A percentile compares a stretch with the other conserved stretches of the same genome.
Evolutionary conservation across 2,113 vertebrate genomes (phyloP).

Genomic region (Thunnus maccoyii): DNA sequence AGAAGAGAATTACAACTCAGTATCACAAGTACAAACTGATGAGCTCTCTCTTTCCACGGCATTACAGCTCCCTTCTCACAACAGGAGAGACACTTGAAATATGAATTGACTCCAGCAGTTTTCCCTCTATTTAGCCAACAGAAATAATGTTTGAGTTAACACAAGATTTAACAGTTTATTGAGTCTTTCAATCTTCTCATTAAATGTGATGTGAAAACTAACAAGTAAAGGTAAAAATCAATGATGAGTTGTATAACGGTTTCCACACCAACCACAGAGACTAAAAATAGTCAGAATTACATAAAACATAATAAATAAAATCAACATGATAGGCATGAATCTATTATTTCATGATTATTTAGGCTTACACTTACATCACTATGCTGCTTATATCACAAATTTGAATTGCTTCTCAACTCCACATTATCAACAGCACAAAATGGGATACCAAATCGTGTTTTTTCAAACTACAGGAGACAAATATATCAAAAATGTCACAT

Average conservation of each 20-base stretch:
- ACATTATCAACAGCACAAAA: constrained; percentile 9
- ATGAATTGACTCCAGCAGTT: constrained; percentile 54
- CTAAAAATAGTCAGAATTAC: background rate
- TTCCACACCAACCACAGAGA: constrained; percentile 8
- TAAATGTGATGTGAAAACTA: constrained; percentile 42
- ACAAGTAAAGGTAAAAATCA: constrained; percentile 41
- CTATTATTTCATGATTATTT: too few species aligned
- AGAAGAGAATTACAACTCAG: constrained; percentile 70
- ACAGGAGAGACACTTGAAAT: constrained; percentile 72
- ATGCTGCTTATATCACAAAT: background rate
- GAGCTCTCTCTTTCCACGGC: constrained; percentile 54
- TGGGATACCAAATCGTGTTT: background rate
- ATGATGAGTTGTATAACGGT: background rate
- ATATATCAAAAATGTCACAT: constrained; percentile 3
- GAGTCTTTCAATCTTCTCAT: constrained; percentile 58
- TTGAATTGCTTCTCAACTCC: background rate
- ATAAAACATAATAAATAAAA: constrained; percentile 6
- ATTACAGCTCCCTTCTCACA: constrained; percentile 69
- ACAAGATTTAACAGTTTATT: constrained; percentile 56
- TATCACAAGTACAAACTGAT: constrained; percentile 61
- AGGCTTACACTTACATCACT: too few species aligned
- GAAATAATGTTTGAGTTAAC: constrained; percentile 49
- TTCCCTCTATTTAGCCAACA: constrained; percentile 59
- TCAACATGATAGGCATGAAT: background rate
- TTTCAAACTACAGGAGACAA: constrained; percentile 11